Base-by-base conservation (phyloP, 2,113 vertebrate genomes). In the Psephotus haematonotus region DNA sequence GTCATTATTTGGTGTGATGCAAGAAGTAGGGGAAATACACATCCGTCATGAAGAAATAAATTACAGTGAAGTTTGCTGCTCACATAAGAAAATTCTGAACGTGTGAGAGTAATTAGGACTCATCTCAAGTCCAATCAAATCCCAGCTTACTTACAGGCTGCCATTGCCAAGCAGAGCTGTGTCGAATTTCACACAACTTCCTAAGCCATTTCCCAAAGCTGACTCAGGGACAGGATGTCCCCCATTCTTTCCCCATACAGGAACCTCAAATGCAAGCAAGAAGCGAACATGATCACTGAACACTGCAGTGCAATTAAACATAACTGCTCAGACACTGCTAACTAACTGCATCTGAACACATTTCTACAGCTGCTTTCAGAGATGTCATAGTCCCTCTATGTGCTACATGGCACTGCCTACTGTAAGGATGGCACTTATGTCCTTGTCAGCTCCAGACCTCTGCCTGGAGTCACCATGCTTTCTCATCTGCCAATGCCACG, bases 401-500 rank as follows among this genome's bases (percentile, higher is more conserved):
- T 33, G 13, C 11, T 57, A 13, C 3, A 35, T 4, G 7, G 27
- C 69, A 62, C 24, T 63, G 25, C 25, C 24, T 33, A 2, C 29
- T 33, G 35, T 39, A 24, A 44, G 1, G 1, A 46, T 2, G 5
- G 28, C 25, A 39, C 9, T 46, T 24, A 15, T 0, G 13, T 20
- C 35, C 39, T 33, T 1, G 1, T 17, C 46, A 82, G 65, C 7
- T 10, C 12, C 10, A 44, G 12, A 25, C 5, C 27, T 24, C 57
- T 41, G 43, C 35, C 37, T 43, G 27, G 39, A 18, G 10, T 17
- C 39, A 64, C 29, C 22, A 11, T 0, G 1, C 24, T n/a, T 62
- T 46, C 52, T 64, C 13, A 43, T 31, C 52, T 41, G 24, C 13
- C 62, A 70, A 10, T 0, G 2, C 4, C 35, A 44, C 0, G 0